Percentiles rank a stretch among this genome's conserved stretches.
Evolutionary conservation across 2,888 invertebrate species (phyloP).

Genomic region (Tholera decimalis): DNA sequence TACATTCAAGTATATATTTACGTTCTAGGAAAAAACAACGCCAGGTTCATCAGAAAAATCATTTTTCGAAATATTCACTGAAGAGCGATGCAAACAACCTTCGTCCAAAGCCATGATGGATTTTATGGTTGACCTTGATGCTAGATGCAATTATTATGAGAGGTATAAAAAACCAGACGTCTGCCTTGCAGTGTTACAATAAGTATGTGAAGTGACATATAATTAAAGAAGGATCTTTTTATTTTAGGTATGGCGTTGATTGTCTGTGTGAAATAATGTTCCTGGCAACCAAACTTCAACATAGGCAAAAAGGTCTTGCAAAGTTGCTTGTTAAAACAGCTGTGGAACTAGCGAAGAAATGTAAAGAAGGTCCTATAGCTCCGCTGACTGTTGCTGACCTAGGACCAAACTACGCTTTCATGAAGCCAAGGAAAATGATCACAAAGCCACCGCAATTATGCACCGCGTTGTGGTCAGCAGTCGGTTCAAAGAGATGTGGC

Average conservation of each 20-base stretch:
- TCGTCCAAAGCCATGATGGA: conserved; percentile 91
- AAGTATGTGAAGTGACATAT: too few relatives aligned
- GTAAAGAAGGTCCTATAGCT: conserved; percentile 81
- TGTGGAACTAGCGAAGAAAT: conserved; percentile 87
- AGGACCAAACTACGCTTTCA: conserved; percentile 76
- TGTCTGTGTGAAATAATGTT: conserved; percentile 94
- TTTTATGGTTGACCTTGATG: conserved; percentile 93
- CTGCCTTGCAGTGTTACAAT: too few relatives aligned
- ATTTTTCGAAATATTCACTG: conserved; percentile 91
- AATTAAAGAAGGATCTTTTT: too few relatives aligned
- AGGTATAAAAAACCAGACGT: too few relatives aligned
- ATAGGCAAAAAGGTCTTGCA: conserved; percentile 89
- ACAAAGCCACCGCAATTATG: conserved; percentile 36
- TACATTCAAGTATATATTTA: background rate
- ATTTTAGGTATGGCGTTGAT: conserved; percentile 89
- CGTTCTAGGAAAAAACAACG: conserved; percentile 73
- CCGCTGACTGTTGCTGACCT: conserved; percentile 82
- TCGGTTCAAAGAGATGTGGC: conserved; percentile 45
- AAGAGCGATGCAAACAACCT: conserved; percentile 89
- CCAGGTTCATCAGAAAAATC: conserved; percentile 81
- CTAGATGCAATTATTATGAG: conserved; percentile 91
- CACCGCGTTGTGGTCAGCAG: conserved; percentile 34
- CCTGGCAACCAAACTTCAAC: conserved; percentile 90
- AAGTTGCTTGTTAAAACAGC: conserved; percentile 88
- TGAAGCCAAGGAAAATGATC: conserved; percentile 31